A percentile compares a stretch with the other conserved stretches of the same genome.
These are phyloP conservation scores for Coregonus sp. DNA, from an alignment of 2,797 vertebrate species.

Conservation along the genomic window DNA sequence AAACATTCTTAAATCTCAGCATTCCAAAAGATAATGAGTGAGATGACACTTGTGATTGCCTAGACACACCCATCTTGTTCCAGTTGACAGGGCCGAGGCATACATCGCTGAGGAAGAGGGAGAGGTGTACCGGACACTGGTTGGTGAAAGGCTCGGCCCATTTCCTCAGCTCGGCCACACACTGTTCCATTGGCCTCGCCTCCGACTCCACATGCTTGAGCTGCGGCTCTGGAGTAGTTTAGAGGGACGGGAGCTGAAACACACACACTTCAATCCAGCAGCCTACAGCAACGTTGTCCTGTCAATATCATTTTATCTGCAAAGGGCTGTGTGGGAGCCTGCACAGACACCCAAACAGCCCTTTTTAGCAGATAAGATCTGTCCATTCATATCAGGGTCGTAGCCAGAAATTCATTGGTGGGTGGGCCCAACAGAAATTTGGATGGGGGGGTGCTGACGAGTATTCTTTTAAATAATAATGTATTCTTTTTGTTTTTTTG, in stretches of 20 bases:
- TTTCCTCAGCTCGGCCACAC: constrained; percentile 77
- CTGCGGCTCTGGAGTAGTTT: constrained; percentile 76
- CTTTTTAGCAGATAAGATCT: neutral
- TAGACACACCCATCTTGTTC: neutral
- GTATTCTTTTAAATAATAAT: no score
- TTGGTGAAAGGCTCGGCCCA: constrained; percentile 77
- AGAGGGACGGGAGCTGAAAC: constrained; percentile 85
- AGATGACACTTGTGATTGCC: neutral
- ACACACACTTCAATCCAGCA: constrained; percentile 22
- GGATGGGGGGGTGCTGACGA: no score
- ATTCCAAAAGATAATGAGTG: neutral
- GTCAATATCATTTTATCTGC: neutral
- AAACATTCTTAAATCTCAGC: neutral
- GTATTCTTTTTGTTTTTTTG: no score
- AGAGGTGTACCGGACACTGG: constrained; percentile 82
- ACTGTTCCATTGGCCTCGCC: constrained; percentile 79
- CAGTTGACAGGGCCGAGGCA: neutral
- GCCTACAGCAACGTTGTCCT: neutral
- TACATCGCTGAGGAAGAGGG: neutral
- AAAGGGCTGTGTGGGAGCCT: neutral
- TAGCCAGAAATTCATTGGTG: no score
- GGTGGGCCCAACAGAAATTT: no score
- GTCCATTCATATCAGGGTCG: neutral
- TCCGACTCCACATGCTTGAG: constrained; percentile 71
- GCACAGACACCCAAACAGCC: neutral